Conservation (phyloP, 2,888 invertebrate species). For the Papilio gigon region DNA sequence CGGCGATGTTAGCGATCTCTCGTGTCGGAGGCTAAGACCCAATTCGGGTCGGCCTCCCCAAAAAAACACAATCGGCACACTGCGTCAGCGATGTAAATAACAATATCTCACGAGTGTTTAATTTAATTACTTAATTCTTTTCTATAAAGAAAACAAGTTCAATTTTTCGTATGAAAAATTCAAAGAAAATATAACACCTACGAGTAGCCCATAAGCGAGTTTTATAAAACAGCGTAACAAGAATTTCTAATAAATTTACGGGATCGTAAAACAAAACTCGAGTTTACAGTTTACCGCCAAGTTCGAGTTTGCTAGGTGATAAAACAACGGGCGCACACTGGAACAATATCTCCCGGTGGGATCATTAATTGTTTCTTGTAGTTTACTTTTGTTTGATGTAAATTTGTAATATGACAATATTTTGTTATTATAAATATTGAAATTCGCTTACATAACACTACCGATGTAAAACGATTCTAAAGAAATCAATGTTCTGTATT, state of each 20-base stretch:
- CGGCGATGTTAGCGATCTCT: too few species aligned
- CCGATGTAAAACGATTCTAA: neutral
- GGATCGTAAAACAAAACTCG: conserved; percentile 14
- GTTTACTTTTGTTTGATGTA: conserved; percentile 5
- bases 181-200: neutral
- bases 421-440: neutral
- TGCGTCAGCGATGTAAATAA: too few species aligned
- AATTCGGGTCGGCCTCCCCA: too few species aligned
- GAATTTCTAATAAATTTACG: conserved; percentile 12
- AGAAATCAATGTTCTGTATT: neutral
- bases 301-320: conserved; percentile 25
- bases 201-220: conserved; percentile 1
- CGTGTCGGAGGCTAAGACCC: too few species aligned
- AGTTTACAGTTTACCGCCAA: conserved; percentile 4
- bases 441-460: neutral
- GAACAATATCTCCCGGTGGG: conserved; percentile 5
- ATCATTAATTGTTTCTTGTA: conserved; percentile 21
- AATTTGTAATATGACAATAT: neutral
- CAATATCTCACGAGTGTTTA: neutral
- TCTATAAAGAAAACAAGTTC: neutral
- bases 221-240: conserved; percentile 7
- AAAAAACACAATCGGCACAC: too few species aligned
- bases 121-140: too few species aligned
- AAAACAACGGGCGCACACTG: conserved; percentile 8
- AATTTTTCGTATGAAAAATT: neutral